Conservation (phyloP, 2,888 invertebrate genomes). For the Reticulitermes lucifugus region DNA sequence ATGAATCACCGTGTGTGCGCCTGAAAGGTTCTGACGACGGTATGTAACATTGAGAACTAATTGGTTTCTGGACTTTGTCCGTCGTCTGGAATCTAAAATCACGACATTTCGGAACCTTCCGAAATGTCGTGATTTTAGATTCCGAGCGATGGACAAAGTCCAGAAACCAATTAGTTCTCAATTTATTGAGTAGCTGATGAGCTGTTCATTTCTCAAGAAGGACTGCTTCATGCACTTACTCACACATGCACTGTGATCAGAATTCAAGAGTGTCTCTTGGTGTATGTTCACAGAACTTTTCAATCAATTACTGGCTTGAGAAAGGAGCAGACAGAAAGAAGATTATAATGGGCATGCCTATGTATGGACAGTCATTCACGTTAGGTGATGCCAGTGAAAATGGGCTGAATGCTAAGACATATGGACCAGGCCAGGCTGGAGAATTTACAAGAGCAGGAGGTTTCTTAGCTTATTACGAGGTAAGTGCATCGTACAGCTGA, state of each 20-base stretch:
- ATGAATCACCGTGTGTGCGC: too few species aligned
- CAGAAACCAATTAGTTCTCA: too few species aligned
- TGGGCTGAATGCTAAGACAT: slow-evolving; percentile 70
- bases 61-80: too few species aligned
- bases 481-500: slow-evolving; percentile 57
- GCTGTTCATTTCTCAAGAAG: too few species aligned
- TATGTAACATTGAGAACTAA: too few species aligned
- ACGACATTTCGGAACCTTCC: too few species aligned
- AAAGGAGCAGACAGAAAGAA: slow-evolving; percentile 74
- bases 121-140: too few species aligned
- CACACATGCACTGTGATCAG: neutral
- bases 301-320: slow-evolving; percentile 79
- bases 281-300: slow-evolving; percentile 68
- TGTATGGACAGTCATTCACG: slow-evolving; percentile 83
- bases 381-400: slow-evolving; percentile 66
- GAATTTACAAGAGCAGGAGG: slow-evolving; percentile 77
- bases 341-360: slow-evolving; percentile 79
- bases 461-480: slow-evolving; percentile 82
- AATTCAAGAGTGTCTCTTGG: neutral
- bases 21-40: too few species aligned
- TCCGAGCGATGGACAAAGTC: neutral
- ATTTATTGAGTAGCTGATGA: too few species aligned
- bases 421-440: slow-evolving; percentile 78
- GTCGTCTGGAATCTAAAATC: too few species aligned
- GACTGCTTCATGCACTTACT: neutral